A percentile compares a stretch with the other conserved stretches of the same genome.
phyloP scores from a whole-genome alignment of 2,888 invertebrate species.

The Watsonalla cultraria region DNA sequence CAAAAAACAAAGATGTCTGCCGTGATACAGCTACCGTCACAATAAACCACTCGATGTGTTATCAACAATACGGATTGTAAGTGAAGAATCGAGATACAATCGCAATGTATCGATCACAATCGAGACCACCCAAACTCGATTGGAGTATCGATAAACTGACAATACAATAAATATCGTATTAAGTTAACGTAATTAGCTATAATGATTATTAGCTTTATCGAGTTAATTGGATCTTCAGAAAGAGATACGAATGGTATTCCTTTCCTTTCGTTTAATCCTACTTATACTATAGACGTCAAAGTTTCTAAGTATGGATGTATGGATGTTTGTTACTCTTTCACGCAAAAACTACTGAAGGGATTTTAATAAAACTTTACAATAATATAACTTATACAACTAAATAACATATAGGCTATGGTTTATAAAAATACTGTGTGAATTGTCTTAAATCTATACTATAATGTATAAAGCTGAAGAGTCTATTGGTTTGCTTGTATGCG shows the following conservation, averaged over 20 bases:
- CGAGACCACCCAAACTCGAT: constrained; percentile 50
- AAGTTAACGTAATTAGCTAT: background rate
- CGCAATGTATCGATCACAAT: constrained; percentile 39
- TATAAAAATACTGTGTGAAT: too few species aligned
- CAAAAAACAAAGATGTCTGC: background rate
- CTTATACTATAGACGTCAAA: too few species aligned
- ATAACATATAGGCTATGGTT: too few species aligned
- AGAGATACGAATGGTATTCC: background rate
- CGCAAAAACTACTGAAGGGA: too few species aligned
- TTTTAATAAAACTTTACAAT: too few species aligned
- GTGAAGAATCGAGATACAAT: constrained; percentile 33
- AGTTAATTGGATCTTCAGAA: background rate
- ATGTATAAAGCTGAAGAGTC: too few species aligned
- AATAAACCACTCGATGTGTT: constrained; percentile 27
- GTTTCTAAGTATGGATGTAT: too few species aligned
- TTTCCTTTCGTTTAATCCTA: background rate
- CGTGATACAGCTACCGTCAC: background rate
- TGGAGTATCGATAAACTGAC: constrained; percentile 19
- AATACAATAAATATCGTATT: background rate
- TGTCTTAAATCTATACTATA: too few species aligned
- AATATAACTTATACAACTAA: too few species aligned
- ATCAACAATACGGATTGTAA: constrained; percentile 28
- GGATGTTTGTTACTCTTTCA: too few species aligned
- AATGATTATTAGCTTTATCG: background rate
- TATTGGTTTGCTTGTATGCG: too few species aligned